Evolutionary conservation across 2,888 invertebrate species (phyloP).

Genomic region (Andrena fulva): DNA sequence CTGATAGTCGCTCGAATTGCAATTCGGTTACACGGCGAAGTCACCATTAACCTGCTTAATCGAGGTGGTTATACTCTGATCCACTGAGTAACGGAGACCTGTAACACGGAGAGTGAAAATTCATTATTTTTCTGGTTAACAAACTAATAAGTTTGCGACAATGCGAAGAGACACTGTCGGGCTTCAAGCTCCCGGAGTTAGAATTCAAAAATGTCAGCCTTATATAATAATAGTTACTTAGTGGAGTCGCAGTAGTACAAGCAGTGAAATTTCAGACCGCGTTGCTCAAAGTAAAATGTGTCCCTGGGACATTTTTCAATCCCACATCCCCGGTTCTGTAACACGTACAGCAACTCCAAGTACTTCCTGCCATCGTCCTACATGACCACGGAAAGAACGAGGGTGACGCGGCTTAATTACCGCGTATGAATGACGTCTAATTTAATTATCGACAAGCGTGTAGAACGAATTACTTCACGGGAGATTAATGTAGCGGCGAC

Average conservation of each 20-base stretch:
- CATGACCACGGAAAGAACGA: conserved; percentile 21
- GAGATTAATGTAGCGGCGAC: conserved; percentile 70
- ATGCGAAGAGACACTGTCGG: too few species aligned
- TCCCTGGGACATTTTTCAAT: too few species aligned
- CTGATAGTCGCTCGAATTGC: conserved; percentile 30
- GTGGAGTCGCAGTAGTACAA: too few species aligned
- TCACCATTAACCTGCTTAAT: background rate
- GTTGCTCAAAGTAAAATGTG: too few species aligned
- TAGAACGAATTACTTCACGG: conserved; percentile 65
- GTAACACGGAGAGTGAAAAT: background rate
- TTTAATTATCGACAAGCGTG: conserved; percentile 68
- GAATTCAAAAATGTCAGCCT: too few species aligned
- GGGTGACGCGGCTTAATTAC: conserved; percentile 49
- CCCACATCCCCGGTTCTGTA: background rate
- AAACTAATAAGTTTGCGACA: too few species aligned
- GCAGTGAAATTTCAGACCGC: too few species aligned
- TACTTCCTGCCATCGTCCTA: background rate
- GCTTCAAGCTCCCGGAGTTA: too few species aligned
- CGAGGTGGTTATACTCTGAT: background rate
- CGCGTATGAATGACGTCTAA: conserved; percentile 60
- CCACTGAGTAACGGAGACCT: background rate
- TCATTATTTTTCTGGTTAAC: background rate
- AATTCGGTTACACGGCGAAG: conserved; percentile 5
- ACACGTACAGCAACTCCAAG: background rate
- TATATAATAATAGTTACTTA: too few species aligned